Conservation (phyloP, 2,888 invertebrate genomes). For the Megastigmus dorsalis region DNA sequence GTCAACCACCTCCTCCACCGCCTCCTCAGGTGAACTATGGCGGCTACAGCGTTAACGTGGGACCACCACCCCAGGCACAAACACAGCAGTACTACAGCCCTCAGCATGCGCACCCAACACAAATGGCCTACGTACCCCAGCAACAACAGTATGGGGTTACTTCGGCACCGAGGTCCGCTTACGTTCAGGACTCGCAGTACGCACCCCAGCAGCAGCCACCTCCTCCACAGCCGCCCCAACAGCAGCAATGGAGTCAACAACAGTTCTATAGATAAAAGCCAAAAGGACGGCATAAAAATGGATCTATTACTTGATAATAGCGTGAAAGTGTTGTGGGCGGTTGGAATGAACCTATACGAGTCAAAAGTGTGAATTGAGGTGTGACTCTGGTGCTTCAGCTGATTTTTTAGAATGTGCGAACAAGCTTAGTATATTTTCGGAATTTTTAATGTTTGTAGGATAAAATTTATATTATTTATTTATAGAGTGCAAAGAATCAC, state of each 20-base stretch:
- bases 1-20: constrained; percentile 66
- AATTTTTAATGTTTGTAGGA: no score
- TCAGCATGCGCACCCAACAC: constrained; percentile 66
- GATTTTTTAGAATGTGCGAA: no score
- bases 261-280: constrained; percentile 80
- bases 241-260: constrained; percentile 72
- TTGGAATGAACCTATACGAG: no score
- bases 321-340: no score
- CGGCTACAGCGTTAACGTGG: constrained; percentile 64
- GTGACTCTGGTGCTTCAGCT: no score
- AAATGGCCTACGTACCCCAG: constrained; percentile 68
- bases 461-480: no score
- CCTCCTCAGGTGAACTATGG: constrained; percentile 71
- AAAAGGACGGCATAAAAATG: no score
- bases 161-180: constrained; percentile 67
- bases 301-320: no score
- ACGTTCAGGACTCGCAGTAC: constrained; percentile 70
- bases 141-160: constrained; percentile 72
- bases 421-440: no score
- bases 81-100: constrained; percentile 69
- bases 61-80: constrained; percentile 65
- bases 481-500: no score
- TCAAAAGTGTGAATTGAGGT: no score
- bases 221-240: constrained; percentile 65
- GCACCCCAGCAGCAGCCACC: constrained; percentile 70